These are phyloP conservation scores for Seriola dumerili DNA, from an alignment of 2,113 vertebrate genomes.

Conservation along the genomic window DNA sequence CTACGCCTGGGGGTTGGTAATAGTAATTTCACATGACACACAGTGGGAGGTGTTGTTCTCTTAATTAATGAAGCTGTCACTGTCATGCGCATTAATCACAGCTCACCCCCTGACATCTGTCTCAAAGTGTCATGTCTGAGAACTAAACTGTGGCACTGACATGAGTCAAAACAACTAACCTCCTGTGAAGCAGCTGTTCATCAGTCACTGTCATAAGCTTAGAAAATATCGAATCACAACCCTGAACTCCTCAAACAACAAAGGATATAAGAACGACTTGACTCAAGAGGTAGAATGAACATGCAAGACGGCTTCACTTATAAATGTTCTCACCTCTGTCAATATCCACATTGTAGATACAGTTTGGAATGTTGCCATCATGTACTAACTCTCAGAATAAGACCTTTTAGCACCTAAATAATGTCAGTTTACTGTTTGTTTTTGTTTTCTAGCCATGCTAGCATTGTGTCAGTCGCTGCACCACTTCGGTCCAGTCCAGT, in stretches of 20 bases:
- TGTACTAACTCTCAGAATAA: background rate
- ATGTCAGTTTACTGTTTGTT: background rate
- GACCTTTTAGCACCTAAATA: background rate
- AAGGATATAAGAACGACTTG: background rate
- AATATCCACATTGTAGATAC: background rate
- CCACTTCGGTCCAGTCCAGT: background rate
- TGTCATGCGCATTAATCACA: slow-evolving; percentile 57
- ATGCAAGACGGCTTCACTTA: too few relatives aligned
- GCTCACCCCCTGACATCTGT: slow-evolving; percentile 52
- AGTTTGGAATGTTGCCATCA: background rate
- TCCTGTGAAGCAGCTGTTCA: slow-evolving; percentile 18
- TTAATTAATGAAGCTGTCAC: slow-evolving; percentile 61
- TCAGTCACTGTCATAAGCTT: background rate
- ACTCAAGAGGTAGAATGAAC: background rate
- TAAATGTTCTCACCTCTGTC: background rate
- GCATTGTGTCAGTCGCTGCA: background rate
- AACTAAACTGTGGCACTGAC: slow-evolving; percentile 37
- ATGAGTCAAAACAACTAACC: slow-evolving; percentile 49
- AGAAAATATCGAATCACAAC: background rate
- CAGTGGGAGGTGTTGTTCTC: slow-evolving; percentile 58
- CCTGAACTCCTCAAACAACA: background rate
- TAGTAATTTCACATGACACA: slow-evolving; percentile 53
- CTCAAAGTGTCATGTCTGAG: slow-evolving; percentile 47
- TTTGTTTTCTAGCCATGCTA: background rate
- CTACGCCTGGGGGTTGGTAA: slow-evolving; percentile 28